A percentile compares a stretch with the other conserved stretches of the same genome.
Conservation (phyloP, 1,140 invertebrate species). For the Aphis gossypii region DNA sequence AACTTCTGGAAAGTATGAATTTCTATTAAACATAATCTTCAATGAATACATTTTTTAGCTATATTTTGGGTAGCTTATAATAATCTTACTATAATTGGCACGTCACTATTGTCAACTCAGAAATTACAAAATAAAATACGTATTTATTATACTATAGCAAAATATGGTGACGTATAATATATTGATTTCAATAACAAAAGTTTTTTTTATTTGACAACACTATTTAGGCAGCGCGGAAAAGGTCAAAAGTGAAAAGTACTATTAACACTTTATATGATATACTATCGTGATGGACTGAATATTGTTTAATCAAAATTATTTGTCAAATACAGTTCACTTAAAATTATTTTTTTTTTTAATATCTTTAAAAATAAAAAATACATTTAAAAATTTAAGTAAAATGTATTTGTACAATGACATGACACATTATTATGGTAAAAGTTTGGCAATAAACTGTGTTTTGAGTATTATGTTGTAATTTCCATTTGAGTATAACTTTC, state of each 20-base stretch:
- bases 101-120: not conserved
- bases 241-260: not conserved
- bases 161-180: conserved; percentile 17
- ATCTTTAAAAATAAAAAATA: not conserved
- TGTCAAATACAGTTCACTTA: not conserved
- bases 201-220: not conserved
- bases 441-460: not conserved
- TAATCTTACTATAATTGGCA: conserved; percentile 1
- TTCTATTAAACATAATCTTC: not conserved
- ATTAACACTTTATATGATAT: not conserved
- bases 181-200: not conserved
- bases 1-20: not conserved
- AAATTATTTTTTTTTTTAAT: not conserved
- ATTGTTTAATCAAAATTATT: not conserved
- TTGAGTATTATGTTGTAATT: not conserved
- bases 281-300: not conserved
- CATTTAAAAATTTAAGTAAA: not conserved
- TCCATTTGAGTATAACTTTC: not conserved
- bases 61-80: not conserved
- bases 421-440: not conserved
- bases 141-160: not conserved
- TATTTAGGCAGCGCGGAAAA: not conserved
- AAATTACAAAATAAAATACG: not conserved
- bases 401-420: not conserved
- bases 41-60: not conserved